Evolutionary conservation across 2,888 invertebrate genomes (phyloP).

Genomic region (Aphodius granarius): DNA sequence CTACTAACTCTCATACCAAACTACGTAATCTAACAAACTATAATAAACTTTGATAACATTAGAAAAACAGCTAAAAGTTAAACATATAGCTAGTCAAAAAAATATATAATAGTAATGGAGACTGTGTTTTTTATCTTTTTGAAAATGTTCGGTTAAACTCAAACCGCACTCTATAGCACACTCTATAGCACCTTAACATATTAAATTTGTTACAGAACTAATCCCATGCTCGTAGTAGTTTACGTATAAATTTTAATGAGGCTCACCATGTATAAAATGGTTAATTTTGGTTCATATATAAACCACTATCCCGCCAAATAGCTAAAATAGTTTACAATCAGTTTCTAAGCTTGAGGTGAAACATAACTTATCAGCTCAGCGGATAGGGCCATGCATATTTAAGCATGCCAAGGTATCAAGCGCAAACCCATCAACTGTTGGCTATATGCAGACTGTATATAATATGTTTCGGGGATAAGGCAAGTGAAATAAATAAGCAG

Average conservation of each 20-base stretch:
- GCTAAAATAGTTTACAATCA: neutral
- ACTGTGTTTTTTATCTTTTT: too few species aligned
- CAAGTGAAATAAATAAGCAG: neutral
- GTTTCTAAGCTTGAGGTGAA: neutral
- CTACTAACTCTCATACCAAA: too few species aligned
- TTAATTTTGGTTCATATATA: neutral
- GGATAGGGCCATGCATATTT: neutral
- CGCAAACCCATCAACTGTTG: neutral
- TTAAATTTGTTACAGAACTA: neutral
- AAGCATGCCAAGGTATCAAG: neutral
- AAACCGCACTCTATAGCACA: neutral
- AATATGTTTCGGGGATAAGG: neutral
- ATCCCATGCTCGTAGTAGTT: neutral
- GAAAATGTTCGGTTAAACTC: too few species aligned
- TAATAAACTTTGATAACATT: too few species aligned
- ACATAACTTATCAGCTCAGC: neutral
- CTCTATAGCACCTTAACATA: too few species aligned
- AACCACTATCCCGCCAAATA: neutral
- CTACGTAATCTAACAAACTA: too few species aligned
- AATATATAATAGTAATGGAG: too few species aligned
- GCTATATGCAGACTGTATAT: neutral
- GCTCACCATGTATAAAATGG: neutral
- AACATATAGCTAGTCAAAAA: too few species aligned
- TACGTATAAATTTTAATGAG: neutral
- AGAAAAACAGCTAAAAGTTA: too few species aligned